Conservation (phyloP, 2,113 vertebrate species). For the Nothobranchius furzeri region DNA sequence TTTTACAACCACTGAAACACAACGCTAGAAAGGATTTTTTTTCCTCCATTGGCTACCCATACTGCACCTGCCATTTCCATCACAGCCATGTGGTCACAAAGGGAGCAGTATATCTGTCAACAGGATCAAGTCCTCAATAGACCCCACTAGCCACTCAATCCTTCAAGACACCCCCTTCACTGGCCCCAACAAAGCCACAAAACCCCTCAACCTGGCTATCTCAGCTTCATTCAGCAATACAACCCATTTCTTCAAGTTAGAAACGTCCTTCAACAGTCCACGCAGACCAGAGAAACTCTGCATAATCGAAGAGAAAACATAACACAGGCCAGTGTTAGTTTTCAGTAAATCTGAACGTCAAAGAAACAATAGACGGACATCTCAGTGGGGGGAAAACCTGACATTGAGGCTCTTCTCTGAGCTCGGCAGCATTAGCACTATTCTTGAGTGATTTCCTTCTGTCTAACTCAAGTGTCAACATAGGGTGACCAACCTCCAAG, state of each 20-base stretch:
- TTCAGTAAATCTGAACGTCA: not conserved
- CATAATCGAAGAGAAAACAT: not conserved
- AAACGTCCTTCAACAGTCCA: conserved; percentile 44
- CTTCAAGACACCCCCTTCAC: conserved; percentile 59
- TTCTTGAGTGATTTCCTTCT: conserved; percentile 12
- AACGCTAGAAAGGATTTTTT: conserved; percentile 62
- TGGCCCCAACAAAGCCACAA: conserved; percentile 55
- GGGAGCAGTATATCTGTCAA: conserved; percentile 76
- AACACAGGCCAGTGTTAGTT: too few species aligned
- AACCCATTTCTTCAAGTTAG: conserved; percentile 33
- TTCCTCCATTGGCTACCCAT: conserved; percentile 52
- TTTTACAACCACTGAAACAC: conserved; percentile 80
- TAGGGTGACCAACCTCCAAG: not conserved
- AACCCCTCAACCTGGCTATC: conserved; percentile 50
- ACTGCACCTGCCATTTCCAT: conserved; percentile 79
- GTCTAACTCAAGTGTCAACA: conserved; percentile 16
- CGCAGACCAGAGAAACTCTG: conserved; percentile 7
- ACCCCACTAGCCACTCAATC: conserved; percentile 67
- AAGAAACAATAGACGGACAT: not conserved
- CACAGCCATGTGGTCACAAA: conserved; percentile 74
- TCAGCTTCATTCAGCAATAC: conserved; percentile 39
- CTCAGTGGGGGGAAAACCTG: conserved; percentile 18
- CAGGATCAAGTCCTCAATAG: conserved; percentile 75
- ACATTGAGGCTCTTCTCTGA: conserved; percentile 37
- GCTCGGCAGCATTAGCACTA: conserved; percentile 11